Evolutionary conservation across 2,113 vertebrate species (phyloP), one percentile per base, ranked within the genome.

Genomic region (Corapipo altera): DNA sequence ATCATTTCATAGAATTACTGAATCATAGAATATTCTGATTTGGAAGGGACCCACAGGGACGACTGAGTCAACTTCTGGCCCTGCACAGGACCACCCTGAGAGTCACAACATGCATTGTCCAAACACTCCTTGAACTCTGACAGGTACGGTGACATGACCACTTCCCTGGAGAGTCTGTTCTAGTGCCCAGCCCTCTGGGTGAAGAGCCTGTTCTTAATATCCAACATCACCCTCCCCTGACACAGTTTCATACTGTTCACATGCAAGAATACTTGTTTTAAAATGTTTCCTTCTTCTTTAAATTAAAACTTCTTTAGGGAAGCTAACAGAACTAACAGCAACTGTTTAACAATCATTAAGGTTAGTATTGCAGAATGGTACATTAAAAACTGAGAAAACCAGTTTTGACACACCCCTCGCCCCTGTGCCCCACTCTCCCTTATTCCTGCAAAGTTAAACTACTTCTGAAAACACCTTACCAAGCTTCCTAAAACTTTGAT

Each of bases 401-500:
- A 13, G 7, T 24, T 74, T 18, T 55, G 26, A 82, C 41, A 67
- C 1, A 22, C 4, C 1, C 1, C 26, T 46, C 3, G 1, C 12
- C 30, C 16, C 20, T 6, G 30, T 43, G 61, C n/a, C 26, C 12
- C 9, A 43, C 11, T 33, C 7, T 8, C 9, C 2, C 9, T 33
- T 6, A 3, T 1, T 3, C 20, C 3, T 12, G 5, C 3, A 8
- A 83, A 71, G 10, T 22, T 11, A 58, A 46, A 12, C 19, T 30
- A 24, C 8, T 95, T 72, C 39, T 44, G 24, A 37, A 74, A 93
- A 91, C 41, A 93, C 41, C 91, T 97, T 98, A 99, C 99, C 98
- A 99, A 93, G 84, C 97, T 99, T 92, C 99, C 99, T 2, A 99
- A 98, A 73, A 98, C 96, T 91, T 98, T 98, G 59, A 99, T 99